Base-by-base conservation (phyloP, 2,888 invertebrate species). In the Cephonodes hylas region DNA sequence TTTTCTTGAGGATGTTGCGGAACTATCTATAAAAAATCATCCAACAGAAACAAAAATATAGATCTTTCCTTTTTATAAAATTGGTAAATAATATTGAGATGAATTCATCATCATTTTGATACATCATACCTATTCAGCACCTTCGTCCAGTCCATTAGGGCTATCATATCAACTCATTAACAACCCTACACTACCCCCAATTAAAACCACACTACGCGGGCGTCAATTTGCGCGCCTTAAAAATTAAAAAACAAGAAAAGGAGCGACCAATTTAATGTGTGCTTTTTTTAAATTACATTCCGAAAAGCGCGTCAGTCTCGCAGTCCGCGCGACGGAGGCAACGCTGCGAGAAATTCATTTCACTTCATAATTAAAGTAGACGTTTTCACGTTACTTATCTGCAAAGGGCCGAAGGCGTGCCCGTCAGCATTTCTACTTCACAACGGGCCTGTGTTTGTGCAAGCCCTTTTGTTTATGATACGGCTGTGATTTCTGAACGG, bases 341-440 rank as follows among this genome's bases (percentile, higher is more conserved):
- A n/a, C 46, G 25, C 25, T 1, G 48, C 48, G 48, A 10, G 18
- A 27, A 53, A 53, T 53, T 53, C 31, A 53, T 53, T 53, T 53
- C 53, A 53, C 53, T 53, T 53, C 53, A 31, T 53, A 53, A 53
- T 53, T 53, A 53, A 15, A 31, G 53, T 27, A 53, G 53, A 53
- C 53, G 31, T n/a, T 22, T 45, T 22, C 45, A 5, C 45, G 23
- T 53, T 53, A 53, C 31, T 53, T 53, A 53, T 53, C 53, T 53
- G 53, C 31, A 31, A 53, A 53, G 48, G 48, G 48, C 53, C 31
- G 31, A 18, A 53, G 53, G 27, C 53, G 25, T 25, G 53, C 27
- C 53, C 53, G 31, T 53, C 53, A 27, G 53, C 53, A 18, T 53
- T 53, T 53, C 31, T 53, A 27, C 48, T 31, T 31, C 31, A 53